Evolutionary conservation across 1,140 invertebrate genomes (phyloP).

Genomic region (Plutomurus gul): DNA sequence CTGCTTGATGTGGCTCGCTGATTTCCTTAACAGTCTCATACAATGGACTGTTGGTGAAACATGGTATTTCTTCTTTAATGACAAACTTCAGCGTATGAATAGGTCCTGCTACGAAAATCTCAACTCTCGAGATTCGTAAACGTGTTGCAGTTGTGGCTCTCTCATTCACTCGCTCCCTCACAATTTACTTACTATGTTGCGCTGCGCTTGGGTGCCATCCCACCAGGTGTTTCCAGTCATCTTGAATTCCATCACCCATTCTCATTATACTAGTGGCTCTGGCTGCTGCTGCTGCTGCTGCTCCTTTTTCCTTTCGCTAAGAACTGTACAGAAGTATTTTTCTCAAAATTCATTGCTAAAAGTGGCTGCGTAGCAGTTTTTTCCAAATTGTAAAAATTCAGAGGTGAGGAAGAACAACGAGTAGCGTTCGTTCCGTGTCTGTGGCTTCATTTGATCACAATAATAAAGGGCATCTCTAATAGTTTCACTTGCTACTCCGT

Average conservation of each 20-base stretch:
- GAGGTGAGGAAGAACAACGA: not conserved
- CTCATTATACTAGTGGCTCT: no score
- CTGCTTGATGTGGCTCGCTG: not conserved
- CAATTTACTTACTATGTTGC: no score
- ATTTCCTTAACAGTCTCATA: not conserved
- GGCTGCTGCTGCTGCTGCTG: no score
- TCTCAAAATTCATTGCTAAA: no score
- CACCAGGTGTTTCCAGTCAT: not conserved
- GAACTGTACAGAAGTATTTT: no score
- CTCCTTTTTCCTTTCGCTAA: no score
- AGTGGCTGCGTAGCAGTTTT: not conserved
- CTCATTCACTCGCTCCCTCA: no score
- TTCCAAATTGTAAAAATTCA: not conserved
- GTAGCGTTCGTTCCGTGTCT: no score
- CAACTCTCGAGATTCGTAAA: no score
- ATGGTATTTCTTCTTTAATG: not conserved
- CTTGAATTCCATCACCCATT: constrained; percentile 8
- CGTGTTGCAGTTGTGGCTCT: no score
- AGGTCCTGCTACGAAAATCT: no score
- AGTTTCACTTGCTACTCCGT: not conserved
- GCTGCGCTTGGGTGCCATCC: not conserved
- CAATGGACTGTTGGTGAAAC: not conserved
- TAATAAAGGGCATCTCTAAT: not conserved
- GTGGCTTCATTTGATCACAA: not conserved
- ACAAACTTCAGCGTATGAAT: not conserved